Evolutionary conservation across 2,113 vertebrate species (phyloP).

Genomic region (Eudorcas thomsonii): DNA sequence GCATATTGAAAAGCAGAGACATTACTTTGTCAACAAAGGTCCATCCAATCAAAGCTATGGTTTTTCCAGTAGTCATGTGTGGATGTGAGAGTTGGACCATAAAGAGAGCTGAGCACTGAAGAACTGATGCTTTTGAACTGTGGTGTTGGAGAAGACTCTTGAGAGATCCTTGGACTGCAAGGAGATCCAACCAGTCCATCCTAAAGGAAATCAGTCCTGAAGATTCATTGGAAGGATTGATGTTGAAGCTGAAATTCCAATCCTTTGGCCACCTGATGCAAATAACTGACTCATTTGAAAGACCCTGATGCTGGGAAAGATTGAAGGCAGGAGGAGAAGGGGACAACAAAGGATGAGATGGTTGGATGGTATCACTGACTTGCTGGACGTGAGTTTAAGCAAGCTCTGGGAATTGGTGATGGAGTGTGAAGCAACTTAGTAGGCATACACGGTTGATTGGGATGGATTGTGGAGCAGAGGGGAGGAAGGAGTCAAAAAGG

Average conservation of each 20-base stretch:
- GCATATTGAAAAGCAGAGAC: not conserved
- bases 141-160: not conserved
- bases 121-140: not conserved
- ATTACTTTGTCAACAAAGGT: not conserved
- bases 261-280: not conserved
- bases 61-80: not conserved
- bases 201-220: not conserved
- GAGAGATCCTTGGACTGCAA: not conserved
- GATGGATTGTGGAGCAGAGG: not conserved
- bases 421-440: not conserved
- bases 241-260: not conserved
- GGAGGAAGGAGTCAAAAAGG: not conserved
- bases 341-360: not conserved
- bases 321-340: not conserved
- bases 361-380: not conserved
- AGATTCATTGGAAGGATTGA: not conserved
- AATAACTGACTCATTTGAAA: not conserved
- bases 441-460: not conserved
- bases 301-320: not conserved
- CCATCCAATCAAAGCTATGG: not conserved
- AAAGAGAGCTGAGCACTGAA: not conserved
- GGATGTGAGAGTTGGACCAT: not conserved
- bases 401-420: not conserved
- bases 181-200: not conserved
- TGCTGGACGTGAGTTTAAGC: not conserved